phyloP scores from a whole-genome alignment of 2,888 invertebrate species.

The Caenorhabditis doughertyi region DNA sequence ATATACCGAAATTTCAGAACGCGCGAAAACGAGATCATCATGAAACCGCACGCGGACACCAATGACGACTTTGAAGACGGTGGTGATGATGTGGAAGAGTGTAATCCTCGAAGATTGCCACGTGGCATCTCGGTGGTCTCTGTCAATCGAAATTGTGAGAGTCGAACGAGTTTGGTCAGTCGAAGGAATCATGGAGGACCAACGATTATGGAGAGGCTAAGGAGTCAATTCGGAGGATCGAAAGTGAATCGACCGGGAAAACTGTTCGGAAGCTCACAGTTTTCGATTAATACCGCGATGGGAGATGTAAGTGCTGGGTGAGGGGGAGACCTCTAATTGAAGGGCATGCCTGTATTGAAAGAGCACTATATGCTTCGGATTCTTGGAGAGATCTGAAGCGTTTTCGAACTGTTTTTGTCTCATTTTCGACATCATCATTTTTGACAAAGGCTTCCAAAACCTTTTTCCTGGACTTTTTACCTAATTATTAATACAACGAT shows the following conservation, averaged over 20 bases:
- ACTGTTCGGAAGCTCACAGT: slow-evolving; percentile 57
- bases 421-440: too few species aligned
- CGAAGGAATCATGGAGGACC: slow-evolving; percentile 23
- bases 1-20: slow-evolving; percentile 42
- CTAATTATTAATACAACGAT: too few species aligned
- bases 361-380: too few species aligned
- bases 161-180: slow-evolving; percentile 66
- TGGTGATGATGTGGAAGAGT: slow-evolving; percentile 61
- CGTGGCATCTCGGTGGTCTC: slow-evolving; percentile 70
- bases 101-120: slow-evolving; percentile 38
- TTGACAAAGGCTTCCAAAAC: too few species aligned
- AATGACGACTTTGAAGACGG: slow-evolving; percentile 58
- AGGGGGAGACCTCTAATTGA: too few species aligned
- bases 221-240: slow-evolving; percentile 60
- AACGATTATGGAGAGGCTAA: slow-evolving; percentile 59
- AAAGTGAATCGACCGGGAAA: slow-evolving; percentile 63
- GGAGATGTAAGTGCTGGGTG: slow-evolving; percentile 54
- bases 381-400: too few species aligned
- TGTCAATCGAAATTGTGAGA: slow-evolving; percentile 69
- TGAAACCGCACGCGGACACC: slow-evolving; percentile 65
- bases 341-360: too few species aligned
- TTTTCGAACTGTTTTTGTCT: too few species aligned
- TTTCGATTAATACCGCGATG: slow-evolving; percentile 50
- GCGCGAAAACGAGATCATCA: slow-evolving; percentile 63
- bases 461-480: too few species aligned